Base-by-base conservation (phyloP, 2,797 vertebrate species). In the Varecia variegata region DNA sequence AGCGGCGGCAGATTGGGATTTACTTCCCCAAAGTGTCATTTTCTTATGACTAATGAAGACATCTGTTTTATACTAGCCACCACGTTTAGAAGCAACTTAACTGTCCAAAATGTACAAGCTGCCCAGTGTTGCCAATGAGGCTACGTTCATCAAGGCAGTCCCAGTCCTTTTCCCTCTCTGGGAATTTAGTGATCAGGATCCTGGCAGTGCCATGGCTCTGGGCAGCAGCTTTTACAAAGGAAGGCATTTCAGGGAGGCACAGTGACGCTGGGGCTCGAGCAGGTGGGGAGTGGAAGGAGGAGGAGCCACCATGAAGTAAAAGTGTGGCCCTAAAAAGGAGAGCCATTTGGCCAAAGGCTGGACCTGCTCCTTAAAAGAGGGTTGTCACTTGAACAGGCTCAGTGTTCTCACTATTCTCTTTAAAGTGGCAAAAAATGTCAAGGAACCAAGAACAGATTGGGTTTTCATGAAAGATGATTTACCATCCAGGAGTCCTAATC, bases 1-100 rank as follows among this genome's bases (percentile, higher is more conserved):
- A 0, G 60, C 18, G 2, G 17, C 9, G 0, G 2, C 20, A 7
- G 67, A 25, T 3, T 45, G 43, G 43, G 43, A 45, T 45, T 45
- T 15, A 14, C 32, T 89, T 84, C 45, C 38, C 38, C 60, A 2
- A 38, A n/a, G 45, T 50, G 40, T 50, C 86, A 30, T 74, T 89
- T 87, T 83, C 76, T 52, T 18, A 45, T 30, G 60, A 76, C 32
- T 38, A 35, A 38, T 1, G 52, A 67, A 56, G 82, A 20, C n/a
- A 35, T 62, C 21, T 68, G 82, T 4, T 71, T 80, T 13, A n/a
- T 35, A 38, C n/a, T 18, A 23, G 52, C 52, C 83, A 65, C 74
- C 15, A 38, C 35, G 38, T 74, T 71, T 13, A 77, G 58, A 43
- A 80, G 58, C 52, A 73, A 40, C 23, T 43, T 2, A 21, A 21